Evolutionary conservation across 2,888 invertebrate genomes (phyloP), one percentile per base, ranked within the genome.

Genomic region (Eudemis profundana): DNA sequence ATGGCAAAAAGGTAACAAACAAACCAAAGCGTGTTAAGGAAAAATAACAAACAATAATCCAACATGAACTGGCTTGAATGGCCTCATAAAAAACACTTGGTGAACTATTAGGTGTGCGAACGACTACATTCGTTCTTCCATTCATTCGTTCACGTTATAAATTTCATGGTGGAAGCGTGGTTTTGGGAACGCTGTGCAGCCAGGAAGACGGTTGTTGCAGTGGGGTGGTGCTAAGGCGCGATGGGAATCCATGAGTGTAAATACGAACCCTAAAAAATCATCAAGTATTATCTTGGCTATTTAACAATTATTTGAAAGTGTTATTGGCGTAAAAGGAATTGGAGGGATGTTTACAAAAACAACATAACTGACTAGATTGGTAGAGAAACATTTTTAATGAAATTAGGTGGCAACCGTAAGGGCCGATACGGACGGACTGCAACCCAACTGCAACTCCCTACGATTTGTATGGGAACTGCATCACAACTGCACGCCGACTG

Each of bases 51-150:
- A 70, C 68, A 70, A 70, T 69, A 68, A 69, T 65, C 40, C 42
- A 59, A 46, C 69, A 66, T 69, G 68, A 69, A 73, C 71, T 63
- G 57, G 54, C 69, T 67, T 68, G 69, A 69, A 72, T 68, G 40
- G 68, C 66, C 68, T 72, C 72, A 74, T 77, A 78, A 77, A 78
- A 76, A 70, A 73, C 72, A 74, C 73, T 72, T 74, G 61, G 60
- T 69, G 67, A 75, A 74, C 65, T 65, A 76, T 75, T 72, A 74
- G 76, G 75, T 64, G 74, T 74, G 77, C 77, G 76, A 75, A 76
- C 75, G 72, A 74, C 74, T 72, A 71, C 72, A 76, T 78, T 78
- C 40, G 38, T 51, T 63, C 69, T 59, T 67, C 59, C 57, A 69
- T 78, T 77, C 78, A 72, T 76, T 77, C 69, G 69, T 76, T 71